phyloP scores from a whole-genome alignment of 2,888 invertebrate species.

The Drosophila flavopinicola region DNA sequence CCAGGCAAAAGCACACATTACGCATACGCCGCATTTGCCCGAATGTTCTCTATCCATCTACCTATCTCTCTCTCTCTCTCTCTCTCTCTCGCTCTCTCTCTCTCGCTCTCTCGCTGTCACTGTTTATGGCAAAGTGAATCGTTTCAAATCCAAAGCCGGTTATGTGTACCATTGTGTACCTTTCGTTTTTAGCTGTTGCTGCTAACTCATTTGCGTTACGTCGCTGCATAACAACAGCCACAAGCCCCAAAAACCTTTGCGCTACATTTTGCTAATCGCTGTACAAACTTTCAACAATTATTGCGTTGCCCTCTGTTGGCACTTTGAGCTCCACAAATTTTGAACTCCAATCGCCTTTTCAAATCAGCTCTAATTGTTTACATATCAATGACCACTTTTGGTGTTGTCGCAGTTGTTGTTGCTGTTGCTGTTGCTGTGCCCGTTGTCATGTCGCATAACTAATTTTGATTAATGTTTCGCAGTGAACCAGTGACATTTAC shows the following conservation, averaged over 20 bases:
- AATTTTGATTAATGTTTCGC: constrained; percentile 76
- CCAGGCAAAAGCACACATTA: constrained; percentile 35
- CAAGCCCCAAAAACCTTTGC: constrained; percentile 53
- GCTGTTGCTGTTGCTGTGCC: constrained; percentile 58
- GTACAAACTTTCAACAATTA: constrained; percentile 71
- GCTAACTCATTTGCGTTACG: constrained; percentile 70
- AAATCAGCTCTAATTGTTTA: constrained; percentile 75
- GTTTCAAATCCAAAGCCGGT: constrained; percentile 56
- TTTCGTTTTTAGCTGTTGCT: constrained; percentile 49
- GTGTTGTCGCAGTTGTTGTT: constrained; percentile 15
- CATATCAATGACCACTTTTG: constrained; percentile 67
- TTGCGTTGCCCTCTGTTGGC: constrained; percentile 53
- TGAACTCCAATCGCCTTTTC: constrained; percentile 61
- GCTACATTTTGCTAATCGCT: constrained; percentile 70
- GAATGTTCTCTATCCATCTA: neutral
- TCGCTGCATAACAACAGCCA: constrained; percentile 40
- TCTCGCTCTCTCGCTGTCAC: too few relatives aligned
- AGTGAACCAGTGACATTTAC: constrained; percentile 73
- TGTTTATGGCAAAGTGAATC: constrained; percentile 62
- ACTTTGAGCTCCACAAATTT: constrained; percentile 50
- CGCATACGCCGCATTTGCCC: constrained; percentile 43
- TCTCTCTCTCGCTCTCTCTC: too few relatives aligned
- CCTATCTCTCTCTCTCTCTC: constrained; percentile 10
- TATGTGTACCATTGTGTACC: constrained; percentile 64
- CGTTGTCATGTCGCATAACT: constrained; percentile 75